Percentiles rank a stretch among this genome's conserved stretches.
phyloP scores from a whole-genome alignment of 2,113 vertebrate genomes.

The Phyllopteryx taeniolatus region DNA sequence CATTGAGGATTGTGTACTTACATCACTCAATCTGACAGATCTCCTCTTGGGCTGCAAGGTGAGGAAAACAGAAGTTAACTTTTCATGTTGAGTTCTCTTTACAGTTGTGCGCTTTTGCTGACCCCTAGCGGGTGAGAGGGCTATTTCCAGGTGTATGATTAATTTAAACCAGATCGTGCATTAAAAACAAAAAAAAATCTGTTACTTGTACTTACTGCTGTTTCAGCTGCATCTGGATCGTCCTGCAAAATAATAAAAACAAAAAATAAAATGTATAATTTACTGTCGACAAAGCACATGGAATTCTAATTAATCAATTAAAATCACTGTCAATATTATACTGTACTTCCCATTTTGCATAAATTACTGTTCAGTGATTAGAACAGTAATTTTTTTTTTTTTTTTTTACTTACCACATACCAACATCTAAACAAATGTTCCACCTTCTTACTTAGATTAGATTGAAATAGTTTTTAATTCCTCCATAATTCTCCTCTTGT shows the following conservation, averaged over 20 bases:
- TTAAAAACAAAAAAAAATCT: not conserved
- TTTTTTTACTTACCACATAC: too few species aligned
- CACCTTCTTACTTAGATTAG: too few species aligned
- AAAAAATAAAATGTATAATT: not conserved
- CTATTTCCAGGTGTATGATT: not conserved
- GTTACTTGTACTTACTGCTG: conserved; percentile 49
- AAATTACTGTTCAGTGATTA: too few species aligned
- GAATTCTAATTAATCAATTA: not conserved
- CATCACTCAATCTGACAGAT: conserved; percentile 73
- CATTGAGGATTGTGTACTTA: conserved; percentile 41
- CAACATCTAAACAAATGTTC: too few species aligned
- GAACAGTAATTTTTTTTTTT: too few species aligned
- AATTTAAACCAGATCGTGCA: not conserved
- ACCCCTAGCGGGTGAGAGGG: conserved; percentile 48
- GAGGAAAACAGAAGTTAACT: conserved; percentile 23
- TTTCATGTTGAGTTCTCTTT: not conserved
- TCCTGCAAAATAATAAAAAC: conserved; percentile 33
- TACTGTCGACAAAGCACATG: not conserved
- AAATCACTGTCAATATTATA: not conserved
- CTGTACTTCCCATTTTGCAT: not conserved
- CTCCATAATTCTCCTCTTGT: too few species aligned
- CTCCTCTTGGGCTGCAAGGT: conserved; percentile 82
- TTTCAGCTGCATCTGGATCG: conserved; percentile 45
- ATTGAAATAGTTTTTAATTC: too few species aligned
- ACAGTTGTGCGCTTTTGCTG: conserved; percentile 25